Evolutionary conservation across 2,888 invertebrate species (phyloP).

Genomic region (Lacanobia wlatinum): DNA sequence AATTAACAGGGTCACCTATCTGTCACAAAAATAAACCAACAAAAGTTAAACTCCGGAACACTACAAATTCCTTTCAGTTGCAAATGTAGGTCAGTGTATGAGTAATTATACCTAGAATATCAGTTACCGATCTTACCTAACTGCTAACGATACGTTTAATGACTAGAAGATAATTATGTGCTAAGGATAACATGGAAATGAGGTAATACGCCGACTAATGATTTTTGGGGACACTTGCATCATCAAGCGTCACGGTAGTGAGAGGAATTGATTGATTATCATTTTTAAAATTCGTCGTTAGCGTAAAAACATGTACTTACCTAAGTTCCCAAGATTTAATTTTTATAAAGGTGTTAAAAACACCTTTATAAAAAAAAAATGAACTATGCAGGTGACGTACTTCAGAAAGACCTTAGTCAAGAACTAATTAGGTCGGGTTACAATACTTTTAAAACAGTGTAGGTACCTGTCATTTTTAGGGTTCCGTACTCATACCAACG

Average conservation of each 20-base stretch:
- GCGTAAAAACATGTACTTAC: too few relatives aligned
- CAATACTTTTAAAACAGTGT: too few relatives aligned
- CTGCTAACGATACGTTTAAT: constrained; percentile 10
- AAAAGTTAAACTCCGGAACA: constrained; percentile 1
- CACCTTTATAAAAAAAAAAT: too few relatives aligned
- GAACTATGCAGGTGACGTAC: too few relatives aligned
- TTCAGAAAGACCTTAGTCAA: too few relatives aligned
- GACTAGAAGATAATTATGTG: constrained; percentile 27
- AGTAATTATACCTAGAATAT: constrained; percentile 1
- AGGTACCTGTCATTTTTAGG: too few relatives aligned
- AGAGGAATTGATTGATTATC: constrained; percentile 22
- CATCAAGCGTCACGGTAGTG: constrained; percentile 3
- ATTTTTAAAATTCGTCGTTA: neutral
- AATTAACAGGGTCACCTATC: too few relatives aligned
- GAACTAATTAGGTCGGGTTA: too few relatives aligned
- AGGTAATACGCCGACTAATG: constrained; percentile 26
- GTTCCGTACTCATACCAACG: too few relatives aligned
- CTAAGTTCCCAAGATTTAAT: too few relatives aligned
- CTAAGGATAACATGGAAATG: neutral
- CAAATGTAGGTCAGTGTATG: constrained; percentile 4
- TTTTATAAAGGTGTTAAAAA: too few relatives aligned
- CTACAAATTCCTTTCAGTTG: constrained; percentile 2
- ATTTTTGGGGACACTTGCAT: constrained; percentile 37
- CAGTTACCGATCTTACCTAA: constrained; percentile 28
- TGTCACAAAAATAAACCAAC: neutral